Conservation (phyloP, 2,113 vertebrate species). For the Pholis gunnellus region DNA sequence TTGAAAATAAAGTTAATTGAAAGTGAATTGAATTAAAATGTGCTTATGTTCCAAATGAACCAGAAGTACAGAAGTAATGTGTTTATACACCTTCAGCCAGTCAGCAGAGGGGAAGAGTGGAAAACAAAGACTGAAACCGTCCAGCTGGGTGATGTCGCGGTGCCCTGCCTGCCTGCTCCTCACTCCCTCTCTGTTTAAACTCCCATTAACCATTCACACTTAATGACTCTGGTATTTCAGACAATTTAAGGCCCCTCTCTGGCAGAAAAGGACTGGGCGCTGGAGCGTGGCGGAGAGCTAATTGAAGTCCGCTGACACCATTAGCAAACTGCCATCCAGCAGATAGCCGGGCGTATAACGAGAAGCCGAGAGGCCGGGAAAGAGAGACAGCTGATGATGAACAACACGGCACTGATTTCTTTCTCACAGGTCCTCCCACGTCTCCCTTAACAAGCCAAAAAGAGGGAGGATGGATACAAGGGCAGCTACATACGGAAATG, state of each 20-base stretch:
- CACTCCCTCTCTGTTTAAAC: conserved; percentile 58
- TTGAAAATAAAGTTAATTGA: background rate
- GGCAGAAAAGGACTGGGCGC: conserved; percentile 55
- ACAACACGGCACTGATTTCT: conserved; percentile 35
- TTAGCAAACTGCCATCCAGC: conserved; percentile 72
- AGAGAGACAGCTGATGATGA: conserved; percentile 49
- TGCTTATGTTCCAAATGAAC: background rate
- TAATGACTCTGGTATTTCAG: conserved; percentile 71
- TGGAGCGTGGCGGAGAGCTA: conserved; percentile 64
- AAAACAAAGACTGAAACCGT: conserved; percentile 46
- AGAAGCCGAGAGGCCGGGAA: conserved; percentile 43
- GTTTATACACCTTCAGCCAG: conserved; percentile 34
- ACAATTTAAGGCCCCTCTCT: conserved; percentile 71
- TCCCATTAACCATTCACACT: conserved; percentile 63
- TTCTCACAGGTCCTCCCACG: conserved; percentile 48
- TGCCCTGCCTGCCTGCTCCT: conserved; percentile 12
- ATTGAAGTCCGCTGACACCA: conserved; percentile 79
- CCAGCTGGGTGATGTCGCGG: conserved; percentile 7
- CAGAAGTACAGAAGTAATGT: background rate
- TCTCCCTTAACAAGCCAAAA: conserved; percentile 18
- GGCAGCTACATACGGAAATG: background rate
- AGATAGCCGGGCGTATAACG: conserved; percentile 68
- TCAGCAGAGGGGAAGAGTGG: conserved; percentile 15
- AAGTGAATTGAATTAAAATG: conserved; percentile 11
- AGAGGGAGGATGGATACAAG: background rate